Base-by-base conservation (phyloP, 2,888 invertebrate genomes). In the Apotomis capreana region DNA sequence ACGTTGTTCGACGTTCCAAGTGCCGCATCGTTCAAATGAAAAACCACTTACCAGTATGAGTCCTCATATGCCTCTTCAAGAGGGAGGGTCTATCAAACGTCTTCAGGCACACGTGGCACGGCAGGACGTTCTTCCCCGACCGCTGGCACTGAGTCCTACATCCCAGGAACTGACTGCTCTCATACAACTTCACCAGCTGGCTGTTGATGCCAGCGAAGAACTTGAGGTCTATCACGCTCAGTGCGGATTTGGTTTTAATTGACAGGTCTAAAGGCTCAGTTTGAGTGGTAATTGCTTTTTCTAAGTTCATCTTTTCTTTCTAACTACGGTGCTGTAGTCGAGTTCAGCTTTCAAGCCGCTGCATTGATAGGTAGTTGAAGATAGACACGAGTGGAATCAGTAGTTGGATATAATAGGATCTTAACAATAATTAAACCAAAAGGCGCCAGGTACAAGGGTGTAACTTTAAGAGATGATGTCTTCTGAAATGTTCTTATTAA, bases 81-180 rank as follows among this genome's bases (percentile, higher is more conserved):
- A 96, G 82, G 0, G 95, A 96, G 0, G 96, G 96, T 60, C 96
- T 87, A 79, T 96, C 96, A 78, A 96, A 96, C 36, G 94, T 94
- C 87, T 96, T 96, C 62, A 94, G 88, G 78, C 96, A 96, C 0
- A 94, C 94, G 57, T 95, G 94, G 79, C 96, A 96, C 0, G 93
- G 92, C 67, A 93, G 81, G 5, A 91, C 84, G 54, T 89, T 91
- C 81, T 92, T 92, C 72, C 74, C 68, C 13, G 58, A 15, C 51
- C 73, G 13, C 54, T 55, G 15, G 36, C 60, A 54, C 5, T 82
- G 81, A 46, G 81, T 84, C 37, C 78, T 80, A 52, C 82, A 83
- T 0, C 40, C 40, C 5, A 40, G 40, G 40, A 80, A 85, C 0
- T 63, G 63, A 3, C 90, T 89, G n/a, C 89, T 81, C 75, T 92